Evolutionary conservation across 92 coral and sea anemone genomes (phyloP), one percentile per base, ranked within the genome.

Genomic region (Pocillopora meandrina): DNA sequence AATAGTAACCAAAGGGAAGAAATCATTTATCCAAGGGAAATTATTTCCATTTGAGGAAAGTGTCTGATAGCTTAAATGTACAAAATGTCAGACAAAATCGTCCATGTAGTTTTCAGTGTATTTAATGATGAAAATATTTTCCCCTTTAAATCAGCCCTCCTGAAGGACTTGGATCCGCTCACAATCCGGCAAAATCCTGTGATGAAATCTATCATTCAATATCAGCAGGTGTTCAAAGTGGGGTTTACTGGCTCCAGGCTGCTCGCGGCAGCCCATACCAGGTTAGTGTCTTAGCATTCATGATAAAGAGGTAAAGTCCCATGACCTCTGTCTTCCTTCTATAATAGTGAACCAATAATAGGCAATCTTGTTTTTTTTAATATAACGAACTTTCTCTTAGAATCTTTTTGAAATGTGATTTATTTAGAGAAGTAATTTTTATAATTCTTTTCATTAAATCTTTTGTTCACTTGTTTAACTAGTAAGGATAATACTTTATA

Each of bases 111-210:
- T 42, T 42, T 42, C 52, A 42, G 15, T 69, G 0, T 69, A 69
- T 23, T 36, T 36, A 69, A 69, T 69, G 14, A 23, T 14, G 49
- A 14, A 2, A 19, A 9, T 33, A 69, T 21, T 31, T 47, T 62
- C 16, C 64, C 3, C 26, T 68, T 65, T 69, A 26, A 26, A 18
- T 21, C 75, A 84, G 88, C 56, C 88, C 88, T 35, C 7, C 69
- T 20, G 85, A 88, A 64, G 97, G 97, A 20, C 87, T 92, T 36
- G 99, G 99, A 9, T 92, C 99, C 56, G 83, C 72, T 26, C 72
- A 81, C 36, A 95, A 94, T 62, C 99, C 99, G 15, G 95, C 95
- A 1, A 84, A 90, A 76, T 96, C 99, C 26, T 96, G 99, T 75
- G 97, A 94, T 31, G 97, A 92, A 61, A 73, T 96, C 31, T 86